Evolutionary conservation across 1,140 invertebrate genomes (phyloP), one percentile per base, ranked within the genome.

Genomic region (Procambarus clarkii): DNA sequence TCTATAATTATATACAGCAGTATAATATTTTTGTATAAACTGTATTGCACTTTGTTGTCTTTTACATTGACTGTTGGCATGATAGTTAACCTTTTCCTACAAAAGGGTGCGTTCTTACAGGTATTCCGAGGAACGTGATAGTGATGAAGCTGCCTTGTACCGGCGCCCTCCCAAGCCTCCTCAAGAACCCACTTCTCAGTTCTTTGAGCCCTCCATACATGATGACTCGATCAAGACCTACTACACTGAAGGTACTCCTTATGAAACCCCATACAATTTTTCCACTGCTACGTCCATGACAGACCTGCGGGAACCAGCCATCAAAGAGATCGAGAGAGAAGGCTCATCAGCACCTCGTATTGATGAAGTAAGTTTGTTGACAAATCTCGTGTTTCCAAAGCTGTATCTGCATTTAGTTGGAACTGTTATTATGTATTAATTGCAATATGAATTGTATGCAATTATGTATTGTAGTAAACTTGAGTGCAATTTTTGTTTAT

Each of bases 211-310:
- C n/a, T 89, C 85, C 2, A 21, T 88, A 2, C 92, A 96, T 89
- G 97, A 97, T 91, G 98, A 98, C 94, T 97, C 97, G 0, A 96
- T 98, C 1, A 98, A 97, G 92, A 98, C 98, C 87, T 99, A 98
- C 94, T 98, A 97, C 93, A 98, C 98, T 0, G 98, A 99, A 95
- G 98, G 97, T 15, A 99, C 98, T 0, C 98, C 98, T 0, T 96
- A 97, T 93, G 97, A 97, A 92, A 98, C 97, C 3, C 98, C 98
- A 0, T 95, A 97, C 60, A 97, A 97, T 94, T 97, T 97, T 92
- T 98, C 98, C 0, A 97, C 97, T 77, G 97, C 98, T 0, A 97
- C 97, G 0, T 99, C 98, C 2, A 96, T 98, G 93, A 98, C 97
- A 0, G 98, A 99, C 95, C 94, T 98, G 15, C 95, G 97, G 91